Evolutionary conservation across 2,888 invertebrate genomes (phyloP), one percentile per base, ranked within the genome.

Genomic region (Drosophila borborema): DNA sequence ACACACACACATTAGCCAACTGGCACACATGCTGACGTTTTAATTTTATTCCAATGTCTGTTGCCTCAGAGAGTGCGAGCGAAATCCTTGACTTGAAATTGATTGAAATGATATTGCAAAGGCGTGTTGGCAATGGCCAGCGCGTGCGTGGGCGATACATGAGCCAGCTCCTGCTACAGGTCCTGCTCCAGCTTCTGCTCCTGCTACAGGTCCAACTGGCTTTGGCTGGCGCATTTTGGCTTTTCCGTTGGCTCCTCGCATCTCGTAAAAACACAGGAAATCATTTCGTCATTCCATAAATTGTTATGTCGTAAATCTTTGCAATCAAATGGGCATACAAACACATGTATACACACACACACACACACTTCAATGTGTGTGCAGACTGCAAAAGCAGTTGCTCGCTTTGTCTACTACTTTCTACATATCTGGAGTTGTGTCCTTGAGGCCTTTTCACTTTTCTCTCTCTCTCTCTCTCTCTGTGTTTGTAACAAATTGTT

Each of bases 261-360:
- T 71, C 73, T 82, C 88, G 83, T 86, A 86, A 89, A 85, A 85
- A 88, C 80, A 84, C 86, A 77, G 87, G 91, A 88, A 90, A 88
- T 90, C 87, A 88, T 88, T 90, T 90, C 90, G 86, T 85, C 90
- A 89, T 88, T 89, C 90, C 91, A 90, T 90, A 88, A 88, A 90
- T 88, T 89, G 87, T 90, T 86, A 82, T 89, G 90, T 87, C 90
- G 91, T 88, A 90, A 88, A 90, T 88, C 87, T 87, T 82, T 61
- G 85, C 82, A 90, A 86, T 86, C 86, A 86, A 86, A 90, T 81
- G 74, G 71, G 31, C 72, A 64, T 55, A 65, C 64, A 58, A 71
- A 65, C 40, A 67, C 55, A 64, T 41, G 51, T 38, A 56, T 18
- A 40, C 53, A 71, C 56, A 48, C 34, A 49, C 48, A 31, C 31